These are phyloP conservation scores for Keiferia lycopersicella DNA, from an alignment of 2,888 invertebrate species.

Conservation along the genomic window DNA sequence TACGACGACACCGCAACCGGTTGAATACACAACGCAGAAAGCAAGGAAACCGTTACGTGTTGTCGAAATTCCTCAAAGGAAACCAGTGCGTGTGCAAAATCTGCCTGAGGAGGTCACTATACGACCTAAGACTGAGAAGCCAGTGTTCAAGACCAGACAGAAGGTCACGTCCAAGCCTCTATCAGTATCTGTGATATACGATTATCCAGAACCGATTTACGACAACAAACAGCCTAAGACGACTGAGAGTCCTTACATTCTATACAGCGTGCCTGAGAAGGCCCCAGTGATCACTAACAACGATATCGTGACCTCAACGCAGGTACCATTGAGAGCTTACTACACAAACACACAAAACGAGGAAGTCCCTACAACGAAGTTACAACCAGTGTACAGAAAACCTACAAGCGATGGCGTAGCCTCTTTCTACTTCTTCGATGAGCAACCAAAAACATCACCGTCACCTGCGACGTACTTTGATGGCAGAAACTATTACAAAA, in stretches of 20 bases:
- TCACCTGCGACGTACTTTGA: slow-evolving; percentile 77
- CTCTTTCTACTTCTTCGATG: slow-evolving; percentile 86
- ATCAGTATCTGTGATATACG: slow-evolving; percentile 74
- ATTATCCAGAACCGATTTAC: slow-evolving; percentile 71
- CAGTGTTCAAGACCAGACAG: slow-evolving; percentile 71
- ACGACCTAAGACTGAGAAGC: slow-evolving; percentile 70
- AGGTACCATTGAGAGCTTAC: slow-evolving; percentile 83
- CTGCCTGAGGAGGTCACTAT: slow-evolving; percentile 63
- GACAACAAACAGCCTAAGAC: slow-evolving; percentile 69
- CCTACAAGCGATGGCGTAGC: slow-evolving; percentile 74
- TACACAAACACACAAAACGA: slow-evolving; percentile 81
- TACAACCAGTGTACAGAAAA: slow-evolving; percentile 74
- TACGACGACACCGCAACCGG: slow-evolving; percentile 59
- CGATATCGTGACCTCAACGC: slow-evolving; percentile 79
- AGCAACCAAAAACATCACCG: slow-evolving; percentile 80
- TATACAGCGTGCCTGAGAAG: slow-evolving; percentile 76
- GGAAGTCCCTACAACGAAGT: slow-evolving; percentile 77
- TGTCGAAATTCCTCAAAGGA: slow-evolving; percentile 62
- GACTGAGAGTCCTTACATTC: slow-evolving; percentile 73
- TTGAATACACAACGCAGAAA: slow-evolving; percentile 68
- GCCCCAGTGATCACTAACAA: slow-evolving; percentile 52
- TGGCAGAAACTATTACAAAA: slow-evolving; percentile 72
- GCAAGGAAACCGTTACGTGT: slow-evolving; percentile 63
- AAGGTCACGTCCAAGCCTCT: slow-evolving; percentile 75
- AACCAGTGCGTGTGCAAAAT: slow-evolving; percentile 70